These are phyloP conservation scores for Rhagophthalmus giganteus DNA, from an alignment of 2,888 invertebrate species.

Conservation along the genomic window DNA sequence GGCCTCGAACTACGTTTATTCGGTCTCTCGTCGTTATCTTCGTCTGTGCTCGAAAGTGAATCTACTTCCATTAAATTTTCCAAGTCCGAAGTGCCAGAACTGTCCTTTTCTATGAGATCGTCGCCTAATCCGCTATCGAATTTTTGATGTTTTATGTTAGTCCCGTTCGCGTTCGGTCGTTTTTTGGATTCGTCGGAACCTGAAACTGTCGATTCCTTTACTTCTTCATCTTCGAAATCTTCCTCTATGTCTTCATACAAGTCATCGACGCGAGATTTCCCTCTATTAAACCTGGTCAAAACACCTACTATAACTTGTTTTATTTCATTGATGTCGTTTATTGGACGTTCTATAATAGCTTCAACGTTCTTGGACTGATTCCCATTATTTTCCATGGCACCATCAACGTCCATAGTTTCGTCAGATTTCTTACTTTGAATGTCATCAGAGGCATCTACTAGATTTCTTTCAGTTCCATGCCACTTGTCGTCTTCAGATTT, in stretches of 20 bases:
- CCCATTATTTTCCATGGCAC: conserved; percentile 1
- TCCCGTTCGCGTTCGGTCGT: too few species aligned
- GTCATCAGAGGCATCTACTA: neutral
- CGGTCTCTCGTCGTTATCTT: conserved; percentile 34
- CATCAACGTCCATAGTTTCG: neutral
- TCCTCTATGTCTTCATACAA: conserved; percentile 7
- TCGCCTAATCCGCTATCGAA: conserved; percentile 67
- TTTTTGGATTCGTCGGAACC: too few species aligned
- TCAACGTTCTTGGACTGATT: conserved; percentile 5
- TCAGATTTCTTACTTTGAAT: too few species aligned
- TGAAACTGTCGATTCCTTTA: too few species aligned
- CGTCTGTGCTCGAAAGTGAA: conserved; percentile 36
- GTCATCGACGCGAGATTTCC: conserved; percentile 27
- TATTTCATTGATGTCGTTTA: conserved; percentile 35
- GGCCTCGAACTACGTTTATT: conserved; percentile 24
- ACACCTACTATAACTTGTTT: conserved; percentile 18
- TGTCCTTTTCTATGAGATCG: conserved; percentile 39
- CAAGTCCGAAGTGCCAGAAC: conserved; percentile 28
- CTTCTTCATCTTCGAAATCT: conserved; percentile 8
- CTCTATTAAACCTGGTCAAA: conserved; percentile 24
- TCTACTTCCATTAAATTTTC: conserved; percentile 35
- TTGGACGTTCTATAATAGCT: conserved; percentile 16
- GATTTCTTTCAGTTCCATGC: neutral
- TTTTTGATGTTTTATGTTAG: conserved; percentile 58
- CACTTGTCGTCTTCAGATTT: neutral